Base-by-base conservation (phyloP, 2,888 invertebrate genomes). In the Stenurella melanura region DNA sequence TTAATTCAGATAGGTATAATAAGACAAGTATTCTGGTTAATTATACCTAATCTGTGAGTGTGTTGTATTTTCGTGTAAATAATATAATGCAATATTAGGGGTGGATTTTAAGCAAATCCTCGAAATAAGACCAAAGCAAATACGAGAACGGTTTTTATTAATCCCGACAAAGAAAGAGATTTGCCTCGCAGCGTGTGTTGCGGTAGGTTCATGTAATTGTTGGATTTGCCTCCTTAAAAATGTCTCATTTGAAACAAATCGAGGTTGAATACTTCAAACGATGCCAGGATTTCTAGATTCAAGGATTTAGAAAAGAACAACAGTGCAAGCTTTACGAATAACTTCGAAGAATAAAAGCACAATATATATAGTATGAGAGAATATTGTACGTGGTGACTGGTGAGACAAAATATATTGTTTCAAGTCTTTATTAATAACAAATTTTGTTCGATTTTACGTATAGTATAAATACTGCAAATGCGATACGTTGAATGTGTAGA, bases 201-300 rank as follows among this genome's bases (percentile, higher is more conserved):
- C 6, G 21, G 67, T 21, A 50, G 17, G 54, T 67, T 67, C 67
- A 67, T 56, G 67, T 67, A 67, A 67, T 67, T 67, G 67, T 67
- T 54, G 67, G 67, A 67, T 67, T 67, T 67, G 67, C 67, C 56
- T 67, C 56, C 67, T 67, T 67, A 67, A 67, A 67, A 67, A 67
- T 67, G 67, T 67, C 67, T 67, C 67, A 67, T 67, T 56, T 21
- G 67, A 17, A 67, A 67, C 67, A 50, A 67, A 67, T 56, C 67
- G 67, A 54, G 54, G 54, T 54, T 54, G 67, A 67, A 67, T 54
- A 67, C 67, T 17, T 26, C 67, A 67, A 67, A 67, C 21, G 67
- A 67, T 26, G 67, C 21, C 21, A 50, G 67, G 54, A 67, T 67
- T 67, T 64, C 15, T 42, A 38, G 42, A 64, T 18, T 10, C 26